Evolutionary conservation across 2,888 invertebrate genomes (phyloP), one percentile per base, ranked within the genome.

Genomic region (Sminthurides aquaticus): DNA sequence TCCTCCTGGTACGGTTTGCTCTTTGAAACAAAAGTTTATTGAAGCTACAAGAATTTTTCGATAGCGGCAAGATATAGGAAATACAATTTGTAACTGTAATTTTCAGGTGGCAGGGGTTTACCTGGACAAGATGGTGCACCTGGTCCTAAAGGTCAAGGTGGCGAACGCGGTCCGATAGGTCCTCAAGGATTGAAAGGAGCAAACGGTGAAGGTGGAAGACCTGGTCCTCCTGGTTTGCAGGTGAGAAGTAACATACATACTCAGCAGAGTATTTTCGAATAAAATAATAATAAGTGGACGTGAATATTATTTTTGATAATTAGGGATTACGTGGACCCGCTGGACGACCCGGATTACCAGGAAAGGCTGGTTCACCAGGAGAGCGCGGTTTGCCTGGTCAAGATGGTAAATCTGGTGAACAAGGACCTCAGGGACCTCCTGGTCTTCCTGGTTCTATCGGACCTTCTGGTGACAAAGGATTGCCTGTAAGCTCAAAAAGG

Each of bases 341-440:
- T 22, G 91, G 91, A 29, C 82, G 88, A 68, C 82, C 87, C 18
- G 91, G 90, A 26, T 79, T 85, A 3, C 79, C 84, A 8, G 89
- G 89, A 0, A 87, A 87, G 78, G 78, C 77, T 65, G 79, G 79
- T 24, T 66, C 75, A 18, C 75, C 77, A 55, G 80, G 80, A 59
- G 77, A 77, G 58, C 70, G 80, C 75, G 82, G 82, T 81, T 87
- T 75, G 56, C 85, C 87, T 56, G 92, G 92, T 11, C 87, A 89
- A 64, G 91, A 92, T 79, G 92, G 92, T 3, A 88, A 88, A 76
- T 84, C 89, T 18, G 93, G 93, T 26, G 91, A 90, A 76, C 86
- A 87, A 75, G 92, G 92, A 54, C 81, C 84, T 18, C 86, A 86
- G 77, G 92, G 92, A 20, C 80, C 88, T 24, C 87, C 88, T 79